These are phyloP conservation scores for Theocolax elegans DNA, from an alignment of 1,140 invertebrate species.

Conservation along the genomic window DNA sequence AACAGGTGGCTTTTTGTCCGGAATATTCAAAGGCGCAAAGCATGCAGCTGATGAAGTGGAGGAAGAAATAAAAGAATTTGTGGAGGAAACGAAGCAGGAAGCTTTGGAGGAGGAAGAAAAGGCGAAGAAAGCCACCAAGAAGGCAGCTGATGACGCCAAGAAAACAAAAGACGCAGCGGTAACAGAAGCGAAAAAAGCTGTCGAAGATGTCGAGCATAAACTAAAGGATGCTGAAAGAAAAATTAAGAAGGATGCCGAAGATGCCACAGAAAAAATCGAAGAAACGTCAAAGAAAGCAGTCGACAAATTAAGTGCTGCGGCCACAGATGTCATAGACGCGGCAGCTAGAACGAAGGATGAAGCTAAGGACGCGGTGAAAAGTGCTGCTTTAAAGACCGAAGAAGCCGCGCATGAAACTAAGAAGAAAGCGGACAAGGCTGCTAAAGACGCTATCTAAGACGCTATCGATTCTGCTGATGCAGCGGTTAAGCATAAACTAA, in stretches of 20 bases:
- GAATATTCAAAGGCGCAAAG: slow-evolving; percentile 40
- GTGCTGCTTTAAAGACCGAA: too few relatives aligned
- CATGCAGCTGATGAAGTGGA: slow-evolving; percentile 9
- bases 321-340: too few relatives aligned
- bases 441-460: too few relatives aligned
- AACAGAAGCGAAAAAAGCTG: not conserved
- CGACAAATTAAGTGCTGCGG: too few relatives aligned
- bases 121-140: slow-evolving; percentile 46
- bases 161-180: not conserved
- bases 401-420: slow-evolving; percentile 23
- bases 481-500: slow-evolving; percentile 38
- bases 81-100: slow-evolving; percentile 29
- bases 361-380: too few relatives aligned
- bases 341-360: too few relatives aligned
- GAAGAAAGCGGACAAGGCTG: slow-evolving; percentile 41
- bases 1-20: slow-evolving; percentile 16
- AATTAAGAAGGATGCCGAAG: too few relatives aligned
- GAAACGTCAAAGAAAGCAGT: too few relatives aligned
- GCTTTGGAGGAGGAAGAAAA: slow-evolving; percentile 14
- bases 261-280: too few relatives aligned
- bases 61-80: slow-evolving; percentile 1
- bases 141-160: not conserved
- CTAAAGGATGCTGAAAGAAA: too few relatives aligned
- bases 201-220: too few relatives aligned
- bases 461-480: slow-evolving; percentile 14